Conservation (phyloP, 2,888 invertebrate species). For the Seira musarum region DNA sequence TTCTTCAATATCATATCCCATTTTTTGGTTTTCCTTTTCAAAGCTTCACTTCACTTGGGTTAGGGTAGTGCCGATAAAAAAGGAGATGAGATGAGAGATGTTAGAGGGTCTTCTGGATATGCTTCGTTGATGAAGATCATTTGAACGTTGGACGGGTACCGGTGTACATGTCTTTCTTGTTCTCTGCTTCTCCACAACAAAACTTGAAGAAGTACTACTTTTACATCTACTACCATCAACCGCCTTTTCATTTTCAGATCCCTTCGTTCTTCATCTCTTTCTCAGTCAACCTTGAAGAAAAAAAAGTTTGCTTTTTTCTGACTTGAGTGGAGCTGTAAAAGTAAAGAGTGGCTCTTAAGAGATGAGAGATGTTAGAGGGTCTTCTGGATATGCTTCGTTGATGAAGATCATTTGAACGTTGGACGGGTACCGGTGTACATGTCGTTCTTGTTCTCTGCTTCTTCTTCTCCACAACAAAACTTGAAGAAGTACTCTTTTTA, state of each 20-base stretch:
- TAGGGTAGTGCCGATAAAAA: conserved; percentile 13
- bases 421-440: conserved; percentile 17
- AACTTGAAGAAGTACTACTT: too few relatives aligned
- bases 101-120: neutral
- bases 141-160: conserved; percentile 15
- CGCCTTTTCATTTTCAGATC: conserved; percentile 1
- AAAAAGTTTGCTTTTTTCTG: conserved; percentile 19
- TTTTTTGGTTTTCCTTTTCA: conserved; percentile 4
- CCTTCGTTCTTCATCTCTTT: conserved; percentile 5
- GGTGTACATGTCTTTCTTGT: conserved; percentile 13
- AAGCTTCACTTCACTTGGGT: neutral
- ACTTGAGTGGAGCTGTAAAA: neutral
- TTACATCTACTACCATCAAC: neutral
- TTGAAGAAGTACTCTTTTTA: too few relatives aligned
- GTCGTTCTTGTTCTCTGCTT: too few relatives aligned
- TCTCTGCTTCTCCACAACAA: too few relatives aligned
- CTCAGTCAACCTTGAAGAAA: conserved; percentile 9
- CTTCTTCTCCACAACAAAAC: too few relatives aligned
- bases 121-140: conserved; percentile 13
- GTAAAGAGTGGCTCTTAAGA: conserved; percentile 9
- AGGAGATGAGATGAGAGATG: neutral
- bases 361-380: too few relatives aligned
- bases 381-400: conserved; percentile 13
- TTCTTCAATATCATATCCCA: neutral
- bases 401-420: conserved; percentile 17